Conservation (phyloP, 2,113 vertebrate species). For the Leucoraja erinaceus region DNA sequence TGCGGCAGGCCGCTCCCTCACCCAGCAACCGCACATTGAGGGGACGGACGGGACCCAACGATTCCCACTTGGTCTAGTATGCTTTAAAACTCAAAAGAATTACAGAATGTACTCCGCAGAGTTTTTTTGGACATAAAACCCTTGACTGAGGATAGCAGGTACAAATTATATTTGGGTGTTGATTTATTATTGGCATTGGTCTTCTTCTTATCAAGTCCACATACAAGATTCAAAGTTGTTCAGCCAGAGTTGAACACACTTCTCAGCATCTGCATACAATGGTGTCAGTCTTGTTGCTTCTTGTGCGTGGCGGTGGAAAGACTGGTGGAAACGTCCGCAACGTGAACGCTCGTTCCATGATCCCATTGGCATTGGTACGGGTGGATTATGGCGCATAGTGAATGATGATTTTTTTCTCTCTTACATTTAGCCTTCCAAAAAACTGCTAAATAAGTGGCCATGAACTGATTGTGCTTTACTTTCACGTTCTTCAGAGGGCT, state of each 20-base stretch:
- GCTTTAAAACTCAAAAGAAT: neutral
- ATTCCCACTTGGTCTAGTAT: too few relatives aligned
- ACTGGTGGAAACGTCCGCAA: too few relatives aligned
- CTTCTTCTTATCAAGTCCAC: too few relatives aligned
- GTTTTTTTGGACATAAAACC: neutral
- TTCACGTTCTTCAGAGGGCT: neutral
- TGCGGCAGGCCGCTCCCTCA: too few relatives aligned
- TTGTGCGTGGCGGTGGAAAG: too few relatives aligned
- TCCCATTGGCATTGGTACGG: neutral
- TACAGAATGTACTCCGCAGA: neutral
- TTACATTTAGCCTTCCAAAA: neutral
- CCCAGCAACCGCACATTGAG: too few relatives aligned
- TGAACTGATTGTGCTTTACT: neutral
- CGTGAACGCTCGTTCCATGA: too few relatives aligned
- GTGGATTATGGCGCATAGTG: neutral
- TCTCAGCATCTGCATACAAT: too few relatives aligned
- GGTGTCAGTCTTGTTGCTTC: too few relatives aligned
- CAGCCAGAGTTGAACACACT: too few relatives aligned
- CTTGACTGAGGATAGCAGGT: neutral
- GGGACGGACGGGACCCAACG: too few relatives aligned
- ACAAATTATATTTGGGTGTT: neutral
- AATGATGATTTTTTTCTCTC: neutral
- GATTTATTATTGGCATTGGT: neutral
- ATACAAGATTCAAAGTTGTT: too few relatives aligned
- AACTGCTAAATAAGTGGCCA: neutral